Conservation (phyloP, 2,797 vertebrate species). For the Nyctalus aviator region DNA sequence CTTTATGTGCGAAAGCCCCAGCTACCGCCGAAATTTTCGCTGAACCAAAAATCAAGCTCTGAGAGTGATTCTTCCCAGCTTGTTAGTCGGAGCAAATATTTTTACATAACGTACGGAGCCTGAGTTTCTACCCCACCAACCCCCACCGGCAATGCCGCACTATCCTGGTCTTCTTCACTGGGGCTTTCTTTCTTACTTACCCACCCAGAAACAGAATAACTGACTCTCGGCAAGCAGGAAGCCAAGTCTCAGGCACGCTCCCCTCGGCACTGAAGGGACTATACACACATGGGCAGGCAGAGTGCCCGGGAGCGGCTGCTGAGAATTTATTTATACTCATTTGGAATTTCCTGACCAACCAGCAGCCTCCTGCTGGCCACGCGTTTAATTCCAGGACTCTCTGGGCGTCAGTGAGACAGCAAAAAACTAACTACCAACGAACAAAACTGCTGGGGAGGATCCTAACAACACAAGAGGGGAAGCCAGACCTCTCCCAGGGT, state of each 20-base stretch:
- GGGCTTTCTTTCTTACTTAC: slow-evolving; percentile 81
- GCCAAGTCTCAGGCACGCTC: slow-evolving; percentile 81
- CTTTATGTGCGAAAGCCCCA: slow-evolving; percentile 47
- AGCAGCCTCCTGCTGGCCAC: slow-evolving; percentile 75
- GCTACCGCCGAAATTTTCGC: slow-evolving; percentile 36
- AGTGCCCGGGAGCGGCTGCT: slow-evolving; percentile 84
- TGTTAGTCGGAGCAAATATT: slow-evolving; percentile 53
- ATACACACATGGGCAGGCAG: slow-evolving; percentile 84
- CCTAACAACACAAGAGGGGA: slow-evolving; percentile 30
- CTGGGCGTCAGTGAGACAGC: slow-evolving; percentile 64
- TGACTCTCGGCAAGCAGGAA: slow-evolving; percentile 82
- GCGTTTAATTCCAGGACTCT: slow-evolving; percentile 73
- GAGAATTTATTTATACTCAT: slow-evolving; percentile 89
- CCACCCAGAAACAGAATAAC: slow-evolving; percentile 74
- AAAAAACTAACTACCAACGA: not conserved
- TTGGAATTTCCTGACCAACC: slow-evolving; percentile 90
- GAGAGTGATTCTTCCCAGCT: slow-evolving; percentile 46
- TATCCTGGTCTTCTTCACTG: not conserved
- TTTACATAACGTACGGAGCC: slow-evolving; percentile 28
- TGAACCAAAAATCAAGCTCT: not conserved
- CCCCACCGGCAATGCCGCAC: not conserved
- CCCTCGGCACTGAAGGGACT: slow-evolving; percentile 84
- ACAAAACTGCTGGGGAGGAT: not conserved
- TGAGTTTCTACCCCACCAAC: not conserved
- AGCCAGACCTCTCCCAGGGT: not conserved